Evolutionary conservation across 2,797 vertebrate genomes (phyloP), one percentile per base, ranked within the genome.

Genomic region (Eutrigla gurnardus): DNA sequence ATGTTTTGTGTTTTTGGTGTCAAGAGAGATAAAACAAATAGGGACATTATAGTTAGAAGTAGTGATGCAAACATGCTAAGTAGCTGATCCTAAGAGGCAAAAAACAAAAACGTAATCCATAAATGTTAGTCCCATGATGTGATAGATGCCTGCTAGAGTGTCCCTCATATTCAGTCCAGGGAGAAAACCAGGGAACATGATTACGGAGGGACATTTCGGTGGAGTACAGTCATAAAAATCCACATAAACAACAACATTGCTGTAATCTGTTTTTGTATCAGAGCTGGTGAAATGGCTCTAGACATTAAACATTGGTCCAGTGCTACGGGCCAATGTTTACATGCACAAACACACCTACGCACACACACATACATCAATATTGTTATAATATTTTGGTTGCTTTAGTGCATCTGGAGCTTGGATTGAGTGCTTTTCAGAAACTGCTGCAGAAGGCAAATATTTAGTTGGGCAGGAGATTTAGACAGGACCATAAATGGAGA

Each of bases 291-390:
- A 77, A 77, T 77, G 50, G 59, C 62, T 78, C 62, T 60, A 79
- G 65, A 83, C 65, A 73, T 83, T 78, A 83, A 89, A 87, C 69
- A 83, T 67, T 62, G 73, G 67, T 60, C 36, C 76, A 82, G 70
- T 40, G 65, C 86, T 81, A 75, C 77, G 69, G 69, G 39, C 64
- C 75, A 60, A n/a, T 66, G 67, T 86, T 75, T 74, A 77, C 66
- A 68, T 69, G 63, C 68, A 69, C 66, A 86, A 42, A 73, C 71
- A 82, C 36, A 6, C 75, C 55, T 42, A 76, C 42, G 17, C 66
- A 80, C 57, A 67, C 47, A 35, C 10, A 45, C 55, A 59, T 59
- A 70, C 52, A 74, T 79, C 61, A 78, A 70, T 66, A 71, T 15
- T 71, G n/a, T 73, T 73, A n/a, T 11, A 62, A 62, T 53, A 59